Evolutionary conservation across 2,113 vertebrate species (phyloP).

Genomic region (Hymenochirus boettgeri): DNA sequence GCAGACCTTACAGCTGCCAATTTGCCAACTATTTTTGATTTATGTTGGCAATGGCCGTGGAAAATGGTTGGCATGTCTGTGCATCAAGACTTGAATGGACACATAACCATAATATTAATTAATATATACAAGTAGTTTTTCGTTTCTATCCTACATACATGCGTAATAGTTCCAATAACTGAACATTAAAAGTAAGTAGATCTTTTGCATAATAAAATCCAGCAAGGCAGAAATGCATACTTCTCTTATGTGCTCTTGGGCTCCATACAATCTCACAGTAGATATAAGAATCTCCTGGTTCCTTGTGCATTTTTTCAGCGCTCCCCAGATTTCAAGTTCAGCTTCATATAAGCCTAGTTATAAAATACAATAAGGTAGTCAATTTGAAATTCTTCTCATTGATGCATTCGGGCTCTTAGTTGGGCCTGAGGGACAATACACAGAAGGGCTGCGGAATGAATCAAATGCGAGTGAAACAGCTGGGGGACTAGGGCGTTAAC

Average conservation of each 20-base stretch:
- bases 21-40: too few species aligned
- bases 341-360: slow-evolving; percentile 47
- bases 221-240: too few species aligned
- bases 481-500: slow-evolving; percentile 53
- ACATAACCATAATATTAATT: too few species aligned
- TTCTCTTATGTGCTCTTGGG: slow-evolving; percentile 44
- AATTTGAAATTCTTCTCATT: slow-evolving; percentile 54
- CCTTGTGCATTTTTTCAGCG: slow-evolving; percentile 53
- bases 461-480: slow-evolving; percentile 50
- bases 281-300: slow-evolving; percentile 51
- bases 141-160: too few species aligned
- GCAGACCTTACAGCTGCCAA: too few species aligned
- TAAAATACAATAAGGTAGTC: slow-evolving; percentile 40
- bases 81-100: too few species aligned
- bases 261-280: slow-evolving; percentile 52
- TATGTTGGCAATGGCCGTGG: too few species aligned
- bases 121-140: too few species aligned
- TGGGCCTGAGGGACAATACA: slow-evolving; percentile 48
- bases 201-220: too few species aligned
- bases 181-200: too few species aligned
- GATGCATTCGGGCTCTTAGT: slow-evolving; percentile 36
- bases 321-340: slow-evolving; percentile 54
- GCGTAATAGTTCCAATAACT: too few species aligned
- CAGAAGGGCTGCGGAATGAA: slow-evolving; percentile 47
- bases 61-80: too few species aligned